phyloP scores from a whole-genome alignment of 2,113 vertebrate species.

The rabbit (Oryctolagus cuniculus) region DNA sequence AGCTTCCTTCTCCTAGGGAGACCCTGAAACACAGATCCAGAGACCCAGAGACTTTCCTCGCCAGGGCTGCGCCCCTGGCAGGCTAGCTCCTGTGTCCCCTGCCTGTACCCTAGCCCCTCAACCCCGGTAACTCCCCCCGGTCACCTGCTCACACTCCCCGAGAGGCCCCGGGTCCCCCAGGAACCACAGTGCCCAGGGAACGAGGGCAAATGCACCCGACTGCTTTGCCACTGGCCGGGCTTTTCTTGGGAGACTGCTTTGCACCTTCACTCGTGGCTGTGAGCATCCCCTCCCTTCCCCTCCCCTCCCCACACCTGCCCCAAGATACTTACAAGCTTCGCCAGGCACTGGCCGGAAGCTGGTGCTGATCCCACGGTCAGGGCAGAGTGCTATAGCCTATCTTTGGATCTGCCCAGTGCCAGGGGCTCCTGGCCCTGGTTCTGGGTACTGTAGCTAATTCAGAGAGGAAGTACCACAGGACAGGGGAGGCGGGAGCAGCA shows the following conservation, averaged over 20 bases:
- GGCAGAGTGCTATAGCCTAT: not conserved
- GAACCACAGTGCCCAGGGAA: not conserved
- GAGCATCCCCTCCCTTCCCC: too few species aligned
- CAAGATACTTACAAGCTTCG: constrained; percentile 65
- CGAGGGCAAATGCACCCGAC: not conserved
- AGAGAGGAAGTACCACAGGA: constrained; percentile 76
- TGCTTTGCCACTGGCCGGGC: not conserved
- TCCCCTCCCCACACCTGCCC: not conserved
- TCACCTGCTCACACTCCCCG: not conserved
- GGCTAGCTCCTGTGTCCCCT: not conserved
- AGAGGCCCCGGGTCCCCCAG: not conserved
- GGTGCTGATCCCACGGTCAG: not conserved
- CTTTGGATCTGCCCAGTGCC: not conserved
- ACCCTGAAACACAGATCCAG: not conserved
- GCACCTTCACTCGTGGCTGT: not conserved
- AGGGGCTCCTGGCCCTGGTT: constrained; percentile 15
- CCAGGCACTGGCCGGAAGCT: not conserved
- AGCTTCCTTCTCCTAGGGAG: not conserved
- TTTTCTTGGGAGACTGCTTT: constrained; percentile 40
- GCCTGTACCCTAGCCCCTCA: not conserved
- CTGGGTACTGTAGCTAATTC: constrained; percentile 51
- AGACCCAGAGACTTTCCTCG: not conserved
- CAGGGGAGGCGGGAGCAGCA: constrained; percentile 43
- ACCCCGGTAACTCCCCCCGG: not conserved
- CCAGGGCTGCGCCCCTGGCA: not conserved